Evolutionary conservation across 2,888 invertebrate genomes (phyloP).

Genomic region (Liposcelis brunnea): DNA sequence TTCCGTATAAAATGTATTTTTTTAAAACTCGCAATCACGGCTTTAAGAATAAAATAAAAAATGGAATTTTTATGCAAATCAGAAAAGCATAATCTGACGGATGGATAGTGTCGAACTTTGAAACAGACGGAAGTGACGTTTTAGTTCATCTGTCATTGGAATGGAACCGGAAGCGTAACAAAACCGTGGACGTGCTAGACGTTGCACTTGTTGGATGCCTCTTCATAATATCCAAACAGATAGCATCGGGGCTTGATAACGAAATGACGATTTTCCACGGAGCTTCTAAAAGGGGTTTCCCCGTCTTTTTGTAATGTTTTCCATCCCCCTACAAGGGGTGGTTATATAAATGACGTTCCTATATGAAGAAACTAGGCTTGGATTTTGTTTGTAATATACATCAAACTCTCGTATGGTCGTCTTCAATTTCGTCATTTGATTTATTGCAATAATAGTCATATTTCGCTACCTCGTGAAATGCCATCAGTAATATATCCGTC

Average conservation of each 20-base stretch:
- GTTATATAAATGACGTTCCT: slow-evolving; percentile 5
- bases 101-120: slow-evolving; percentile 9
- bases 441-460: background rate
- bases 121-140: slow-evolving; percentile 9
- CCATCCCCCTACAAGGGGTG: background rate
- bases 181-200: too few relatives aligned
- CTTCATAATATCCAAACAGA: too few relatives aligned
- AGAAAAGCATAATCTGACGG: slow-evolving; percentile 6
- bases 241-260: too few relatives aligned
- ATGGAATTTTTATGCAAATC: slow-evolving; percentile 9
- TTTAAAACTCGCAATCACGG: slow-evolving; percentile 3
- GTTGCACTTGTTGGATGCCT: too few relatives aligned
- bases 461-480: too few relatives aligned
- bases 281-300: background rate
- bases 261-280: too few relatives aligned
- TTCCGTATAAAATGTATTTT: too few relatives aligned
- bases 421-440: slow-evolving; percentile 7
- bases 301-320: background rate
- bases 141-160: slow-evolving; percentile 9
- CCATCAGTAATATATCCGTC: too few relatives aligned
- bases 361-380: slow-evolving; percentile 9
- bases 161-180: background rate
- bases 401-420: slow-evolving; percentile 4
- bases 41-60: slow-evolving; percentile 9
- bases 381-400: slow-evolving; percentile 7